Percentiles rank a stretch among this genome's conserved stretches.
These are phyloP conservation scores for Geothlypis trichas DNA, from an alignment of 2,113 vertebrate genomes.

Conservation along the genomic window DNA sequence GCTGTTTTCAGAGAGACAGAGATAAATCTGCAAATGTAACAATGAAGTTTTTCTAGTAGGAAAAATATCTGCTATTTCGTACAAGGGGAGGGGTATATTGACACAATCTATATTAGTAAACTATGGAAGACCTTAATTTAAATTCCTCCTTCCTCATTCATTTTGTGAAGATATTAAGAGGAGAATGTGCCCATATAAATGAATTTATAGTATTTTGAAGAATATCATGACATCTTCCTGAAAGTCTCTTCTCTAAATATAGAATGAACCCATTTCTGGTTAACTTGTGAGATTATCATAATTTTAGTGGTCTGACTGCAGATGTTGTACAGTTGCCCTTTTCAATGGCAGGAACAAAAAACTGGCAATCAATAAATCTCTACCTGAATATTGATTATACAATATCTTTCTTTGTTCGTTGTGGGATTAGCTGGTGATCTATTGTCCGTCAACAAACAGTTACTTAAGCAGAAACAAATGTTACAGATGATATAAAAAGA, in stretches of 20 bases:
- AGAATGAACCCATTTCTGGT: neutral
- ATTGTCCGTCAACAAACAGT: conserved; percentile 24
- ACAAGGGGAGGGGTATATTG: neutral
- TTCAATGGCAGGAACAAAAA: neutral
- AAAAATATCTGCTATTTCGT: neutral
- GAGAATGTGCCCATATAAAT: neutral
- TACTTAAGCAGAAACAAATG: conserved; percentile 19
- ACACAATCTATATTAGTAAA: neutral
- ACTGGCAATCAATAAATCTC: neutral
- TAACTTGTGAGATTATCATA: neutral
- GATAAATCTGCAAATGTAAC: neutral
- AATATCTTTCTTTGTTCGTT: conserved; percentile 17
- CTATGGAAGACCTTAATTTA: neutral
- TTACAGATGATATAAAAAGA: conserved; percentile 26
- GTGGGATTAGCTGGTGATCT: conserved; percentile 20
- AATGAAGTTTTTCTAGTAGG: neutral
- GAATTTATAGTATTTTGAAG: neutral
- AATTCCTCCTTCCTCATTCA: neutral
- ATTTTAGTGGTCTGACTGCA: neutral
- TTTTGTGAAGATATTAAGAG: neutral
- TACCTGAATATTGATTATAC: conserved; percentile 16
- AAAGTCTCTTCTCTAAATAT: neutral
- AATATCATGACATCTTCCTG: neutral
- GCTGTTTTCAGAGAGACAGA: neutral
- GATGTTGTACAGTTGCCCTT: neutral